A percentile compares a stretch with the other conserved stretches of the same genome.
Evolutionary conservation across 2,797 vertebrate genomes (phyloP).

Genomic region (Onychomys torridus): DNA sequence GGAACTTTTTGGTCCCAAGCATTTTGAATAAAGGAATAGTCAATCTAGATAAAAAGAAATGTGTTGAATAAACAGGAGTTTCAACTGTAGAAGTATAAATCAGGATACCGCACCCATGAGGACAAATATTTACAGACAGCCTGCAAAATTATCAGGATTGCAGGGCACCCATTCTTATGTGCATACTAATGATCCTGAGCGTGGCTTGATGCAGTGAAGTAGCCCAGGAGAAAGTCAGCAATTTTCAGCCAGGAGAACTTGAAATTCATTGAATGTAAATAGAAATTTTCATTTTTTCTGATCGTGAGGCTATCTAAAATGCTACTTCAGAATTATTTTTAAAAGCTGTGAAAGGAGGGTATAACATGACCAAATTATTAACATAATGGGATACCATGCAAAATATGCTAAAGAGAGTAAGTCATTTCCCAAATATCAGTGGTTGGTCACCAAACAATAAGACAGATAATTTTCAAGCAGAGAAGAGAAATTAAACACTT

Average conservation of each 20-base stretch:
- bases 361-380: neutral
- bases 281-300: slow-evolving; percentile 44
- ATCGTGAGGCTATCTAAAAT: neutral
- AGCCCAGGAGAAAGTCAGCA: rapidly evolving
- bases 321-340: slow-evolving; percentile 26
- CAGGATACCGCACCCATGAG: neutral
- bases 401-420: slow-evolving; percentile 41
- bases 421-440: slow-evolving; percentile 11
- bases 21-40: neutral
- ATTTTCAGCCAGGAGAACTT: neutral
- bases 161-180: neutral
- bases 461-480: neutral
- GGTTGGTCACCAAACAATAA: neutral
- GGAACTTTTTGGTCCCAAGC: neutral
- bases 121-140: slow-evolving; percentile 26
- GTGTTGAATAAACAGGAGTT: slow-evolving; percentile 8
- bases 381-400: neutral
- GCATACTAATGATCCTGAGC: neutral
- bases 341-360: neutral
- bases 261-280: neutral
- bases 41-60: slow-evolving; percentile 1
- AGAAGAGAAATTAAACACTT: neutral
- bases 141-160: neutral
- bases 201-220: slow-evolving; percentile 17
- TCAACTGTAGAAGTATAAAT: neutral